Percentiles rank a stretch among this genome's conserved stretches.
These are phyloP conservation scores for Glyptemys insculpta DNA, from an alignment of 2,797 vertebrate species.

Conservation along the genomic window DNA sequence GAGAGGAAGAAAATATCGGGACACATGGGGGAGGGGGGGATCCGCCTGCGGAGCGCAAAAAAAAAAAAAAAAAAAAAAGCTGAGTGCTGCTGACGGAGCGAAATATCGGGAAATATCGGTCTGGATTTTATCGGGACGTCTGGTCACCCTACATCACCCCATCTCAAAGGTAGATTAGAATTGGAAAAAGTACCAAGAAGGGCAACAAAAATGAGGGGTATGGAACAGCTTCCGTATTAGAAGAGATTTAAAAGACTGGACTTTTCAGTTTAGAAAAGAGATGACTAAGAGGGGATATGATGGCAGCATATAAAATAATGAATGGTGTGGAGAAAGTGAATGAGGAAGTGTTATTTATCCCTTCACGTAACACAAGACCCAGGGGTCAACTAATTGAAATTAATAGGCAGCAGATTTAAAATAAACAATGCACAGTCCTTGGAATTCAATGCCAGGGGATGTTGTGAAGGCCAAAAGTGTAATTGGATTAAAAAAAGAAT, in stretches of 20 bases:
- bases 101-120: too few relatives aligned
- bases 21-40: too few relatives aligned
- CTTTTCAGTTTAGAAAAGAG: background rate
- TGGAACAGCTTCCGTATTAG: background rate
- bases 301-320: background rate
- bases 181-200: background rate
- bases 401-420: background rate
- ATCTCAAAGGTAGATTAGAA: background rate
- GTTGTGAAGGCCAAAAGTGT: background rate
- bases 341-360: background rate
- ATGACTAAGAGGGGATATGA: background rate
- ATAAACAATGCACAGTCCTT: background rate
- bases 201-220: background rate
- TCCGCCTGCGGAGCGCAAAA: too few relatives aligned
- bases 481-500: background rate
- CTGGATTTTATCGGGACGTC: too few relatives aligned
- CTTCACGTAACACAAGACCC: background rate
- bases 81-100: too few relatives aligned
- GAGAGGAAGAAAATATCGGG: too few relatives aligned
- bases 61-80: too few relatives aligned
- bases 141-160: background rate
- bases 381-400: background rate
- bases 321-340: background rate
- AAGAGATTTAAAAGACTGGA: background rate
- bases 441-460: background rate